A percentile compares a stretch with the other conserved stretches of the same genome.
Evolutionary conservation across 2,113 vertebrate species (phyloP).

Genomic region (Pygoscelis adeliae): DNA sequence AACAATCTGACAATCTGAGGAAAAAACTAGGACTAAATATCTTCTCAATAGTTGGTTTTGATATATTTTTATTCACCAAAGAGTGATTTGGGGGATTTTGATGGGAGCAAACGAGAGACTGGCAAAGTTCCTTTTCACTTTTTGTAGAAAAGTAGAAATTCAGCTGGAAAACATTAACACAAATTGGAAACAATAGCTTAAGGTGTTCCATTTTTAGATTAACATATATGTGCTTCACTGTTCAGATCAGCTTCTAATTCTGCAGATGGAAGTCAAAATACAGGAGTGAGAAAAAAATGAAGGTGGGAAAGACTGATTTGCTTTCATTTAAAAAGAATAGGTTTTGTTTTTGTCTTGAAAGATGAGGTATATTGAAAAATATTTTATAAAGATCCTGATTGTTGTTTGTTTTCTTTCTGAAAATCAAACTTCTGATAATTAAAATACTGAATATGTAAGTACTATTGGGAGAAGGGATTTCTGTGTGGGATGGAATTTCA

Average conservation of each 20-base stretch:
- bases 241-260: neutral
- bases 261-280: neutral
- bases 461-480: neutral
- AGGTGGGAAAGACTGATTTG: neutral
- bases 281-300: neutral
- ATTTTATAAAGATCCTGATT: neutral
- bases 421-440: neutral
- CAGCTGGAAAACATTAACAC: neutral
- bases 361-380: neutral
- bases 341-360: neutral
- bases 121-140: neutral
- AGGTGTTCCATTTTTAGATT: constrained; percentile 13
- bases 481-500: neutral
- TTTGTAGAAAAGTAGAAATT: neutral
- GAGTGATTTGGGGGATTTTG: neutral
- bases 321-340: neutral
- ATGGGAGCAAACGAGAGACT: neutral
- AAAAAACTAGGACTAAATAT: neutral
- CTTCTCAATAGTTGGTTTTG: neutral
- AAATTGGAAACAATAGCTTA: constrained; percentile 5
- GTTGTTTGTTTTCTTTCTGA: neutral
- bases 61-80: neutral
- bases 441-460: neutral
- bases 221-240: neutral
- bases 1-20: neutral